phyloP scores from a whole-genome alignment of 2,888 invertebrate genomes.

The Spilosoma lubricipeda region DNA sequence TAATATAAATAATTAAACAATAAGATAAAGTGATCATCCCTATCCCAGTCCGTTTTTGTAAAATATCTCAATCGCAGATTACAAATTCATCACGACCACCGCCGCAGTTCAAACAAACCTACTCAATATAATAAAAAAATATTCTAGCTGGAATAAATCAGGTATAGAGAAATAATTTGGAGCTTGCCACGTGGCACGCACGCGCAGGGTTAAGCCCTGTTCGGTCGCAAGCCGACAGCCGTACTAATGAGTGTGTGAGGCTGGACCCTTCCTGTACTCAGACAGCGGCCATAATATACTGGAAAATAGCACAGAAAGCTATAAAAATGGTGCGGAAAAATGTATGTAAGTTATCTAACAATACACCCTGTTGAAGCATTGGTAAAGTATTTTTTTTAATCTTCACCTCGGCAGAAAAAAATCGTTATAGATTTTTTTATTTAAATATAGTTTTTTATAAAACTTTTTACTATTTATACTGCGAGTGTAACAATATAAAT shows the following conservation, averaged over 20 bases:
- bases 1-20: too few relatives aligned
- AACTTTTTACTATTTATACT: not conserved
- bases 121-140: constrained; percentile 24
- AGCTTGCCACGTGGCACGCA: constrained; percentile 62
- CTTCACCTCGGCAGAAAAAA: not conserved
- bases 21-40: not conserved
- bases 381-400: not conserved
- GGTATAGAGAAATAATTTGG: constrained; percentile 79
- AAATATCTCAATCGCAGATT: constrained; percentile 17
- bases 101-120: constrained; percentile 32
- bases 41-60: not conserved
- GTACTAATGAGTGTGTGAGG: constrained; percentile 74
- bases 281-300: constrained; percentile 20
- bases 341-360: not conserved
- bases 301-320: constrained; percentile 13
- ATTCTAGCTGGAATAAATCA: constrained; percentile 76
- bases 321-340: constrained; percentile 9
- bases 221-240: constrained; percentile 69
- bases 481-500: not conserved
- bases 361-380: not conserved
- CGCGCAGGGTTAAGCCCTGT: constrained; percentile 52
- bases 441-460: not conserved
- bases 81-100: constrained; percentile 19
- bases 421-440: not conserved
- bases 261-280: constrained; percentile 44